phyloP scores from a whole-genome alignment of 2,797 vertebrate genomes.

The Acipenser ruthenus region DNA sequence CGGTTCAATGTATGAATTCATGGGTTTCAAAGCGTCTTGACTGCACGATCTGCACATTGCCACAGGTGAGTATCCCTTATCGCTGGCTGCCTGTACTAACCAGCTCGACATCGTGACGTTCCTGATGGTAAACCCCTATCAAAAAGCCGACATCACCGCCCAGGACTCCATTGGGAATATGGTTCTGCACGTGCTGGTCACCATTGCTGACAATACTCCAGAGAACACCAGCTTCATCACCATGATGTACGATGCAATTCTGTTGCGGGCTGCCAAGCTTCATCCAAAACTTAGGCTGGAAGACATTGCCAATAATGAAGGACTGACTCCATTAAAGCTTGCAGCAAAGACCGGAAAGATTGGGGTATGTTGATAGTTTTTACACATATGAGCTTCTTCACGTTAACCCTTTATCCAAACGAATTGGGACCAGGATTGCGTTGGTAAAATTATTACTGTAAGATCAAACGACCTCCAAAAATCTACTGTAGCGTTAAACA shows the following conservation, averaged over 20 bases:
- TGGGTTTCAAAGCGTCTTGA: not conserved
- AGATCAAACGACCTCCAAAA: too few relatives aligned
- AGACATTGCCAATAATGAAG: slow-evolving; percentile 66
- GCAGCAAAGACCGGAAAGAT: slow-evolving; percentile 85
- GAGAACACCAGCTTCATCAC: slow-evolving; percentile 84
- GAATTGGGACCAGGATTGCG: too few relatives aligned
- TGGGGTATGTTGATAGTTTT: slow-evolving; percentile 55
- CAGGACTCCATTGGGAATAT: slow-evolving; percentile 82
- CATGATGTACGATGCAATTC: slow-evolving; percentile 79
- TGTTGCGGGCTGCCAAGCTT: slow-evolving; percentile 60
- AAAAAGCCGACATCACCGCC: slow-evolving; percentile 48
- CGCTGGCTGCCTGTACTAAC: slow-evolving; percentile 90
- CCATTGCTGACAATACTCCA: slow-evolving; percentile 73
- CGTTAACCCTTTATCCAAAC: too few relatives aligned
- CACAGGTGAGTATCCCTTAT: slow-evolving; percentile 84
- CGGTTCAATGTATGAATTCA: too few relatives aligned
- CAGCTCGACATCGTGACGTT: slow-evolving; percentile 80
- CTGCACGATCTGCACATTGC: slow-evolving; percentile 6
- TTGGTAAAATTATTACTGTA: too few relatives aligned
- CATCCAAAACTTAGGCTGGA: slow-evolving; percentile 70
- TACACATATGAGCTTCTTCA: too few relatives aligned
- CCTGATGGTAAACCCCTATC: slow-evolving; percentile 72
- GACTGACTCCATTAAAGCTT: slow-evolving; percentile 77
- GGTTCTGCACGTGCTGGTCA: slow-evolving; percentile 81
- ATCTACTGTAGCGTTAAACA: too few relatives aligned